phyloP scores from a whole-genome alignment of 2,797 vertebrate species.

The Squalus acanthias region DNA sequence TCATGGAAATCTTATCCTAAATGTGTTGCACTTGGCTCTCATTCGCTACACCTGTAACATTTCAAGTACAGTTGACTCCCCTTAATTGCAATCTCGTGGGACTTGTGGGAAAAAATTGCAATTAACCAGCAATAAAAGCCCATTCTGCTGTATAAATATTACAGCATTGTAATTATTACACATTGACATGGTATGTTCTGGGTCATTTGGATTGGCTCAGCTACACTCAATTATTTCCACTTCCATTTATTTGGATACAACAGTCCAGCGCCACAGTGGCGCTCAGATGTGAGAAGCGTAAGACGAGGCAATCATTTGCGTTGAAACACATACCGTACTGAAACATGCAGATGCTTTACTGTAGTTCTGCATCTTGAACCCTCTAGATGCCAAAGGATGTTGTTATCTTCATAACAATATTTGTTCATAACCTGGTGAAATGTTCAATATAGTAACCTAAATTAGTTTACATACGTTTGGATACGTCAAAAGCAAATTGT shows the following conservation, averaged over 20 bases:
- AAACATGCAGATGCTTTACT: not conserved
- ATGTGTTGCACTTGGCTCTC: not conserved
- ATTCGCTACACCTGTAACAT: slow-evolving; percentile 5
- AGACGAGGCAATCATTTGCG: not conserved
- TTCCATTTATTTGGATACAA: not conserved
- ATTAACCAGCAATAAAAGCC: not conserved
- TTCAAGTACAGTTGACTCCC: not conserved
- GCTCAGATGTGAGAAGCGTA: not conserved
- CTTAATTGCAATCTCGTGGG: not conserved
- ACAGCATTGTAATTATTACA: slow-evolving; percentile 14
- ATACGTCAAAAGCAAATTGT: not conserved
- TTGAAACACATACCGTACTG: not conserved
- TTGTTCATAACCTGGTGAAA: not conserved
- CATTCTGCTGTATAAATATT: slow-evolving; percentile 18
- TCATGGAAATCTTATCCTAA: slow-evolving; percentile 19
- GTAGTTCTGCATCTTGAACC: not conserved
- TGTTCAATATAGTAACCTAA: not conserved
- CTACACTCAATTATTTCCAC: slow-evolving; percentile 1
- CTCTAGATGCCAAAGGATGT: not conserved
- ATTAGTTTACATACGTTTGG: not conserved
- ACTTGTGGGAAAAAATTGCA: not conserved
- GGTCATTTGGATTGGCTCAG: not conserved
- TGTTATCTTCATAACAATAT: not conserved
- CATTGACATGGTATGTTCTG: not conserved
- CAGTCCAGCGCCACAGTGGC: not conserved